phyloP scores from a whole-genome alignment of 30 jellyfish, hydroid and myxozoan species.

The Chironex yamaguchii region DNA sequence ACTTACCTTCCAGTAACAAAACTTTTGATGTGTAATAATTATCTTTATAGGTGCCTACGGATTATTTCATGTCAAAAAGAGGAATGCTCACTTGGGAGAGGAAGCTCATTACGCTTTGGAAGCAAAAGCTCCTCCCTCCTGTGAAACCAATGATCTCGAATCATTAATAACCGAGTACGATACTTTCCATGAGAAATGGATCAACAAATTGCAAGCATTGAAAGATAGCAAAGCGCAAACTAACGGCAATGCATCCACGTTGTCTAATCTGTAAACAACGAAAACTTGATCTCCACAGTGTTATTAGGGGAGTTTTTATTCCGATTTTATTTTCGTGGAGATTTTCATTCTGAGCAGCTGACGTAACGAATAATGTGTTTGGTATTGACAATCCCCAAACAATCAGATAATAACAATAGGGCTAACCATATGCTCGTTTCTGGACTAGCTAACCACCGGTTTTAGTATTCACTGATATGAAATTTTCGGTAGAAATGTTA shows the following conservation, averaged over 20 bases:
- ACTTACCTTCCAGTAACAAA: too few species aligned
- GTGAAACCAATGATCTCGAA: slow-evolving; percentile 48
- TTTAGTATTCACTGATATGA: too few species aligned
- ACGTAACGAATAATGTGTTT: too few species aligned
- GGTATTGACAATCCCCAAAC: too few species aligned
- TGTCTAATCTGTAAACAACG: background rate
- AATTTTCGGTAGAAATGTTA: too few species aligned
- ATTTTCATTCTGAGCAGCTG: too few species aligned
- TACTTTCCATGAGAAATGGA: slow-evolving; percentile 79
- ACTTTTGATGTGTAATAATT: too few species aligned
- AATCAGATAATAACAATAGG: too few species aligned
- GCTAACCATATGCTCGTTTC: too few species aligned
- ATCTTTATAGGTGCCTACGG: background rate
- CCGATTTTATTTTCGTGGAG: too few species aligned
- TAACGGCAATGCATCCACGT: slow-evolving; percentile 32
- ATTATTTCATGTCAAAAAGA: background rate
- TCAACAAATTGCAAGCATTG: slow-evolving; percentile 30
- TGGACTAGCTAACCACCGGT: too few species aligned
- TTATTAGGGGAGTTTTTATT: too few species aligned
- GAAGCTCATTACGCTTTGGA: background rate
- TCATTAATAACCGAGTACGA: slow-evolving; percentile 74
- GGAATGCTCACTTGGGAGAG: background rate
- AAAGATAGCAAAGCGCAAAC: slow-evolving; percentile 10
- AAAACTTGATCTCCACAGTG: background rate
- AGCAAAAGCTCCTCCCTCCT: background rate